Conservation (phyloP, 1,140 invertebrate genomes). For the Solenopsis fugax region DNA sequence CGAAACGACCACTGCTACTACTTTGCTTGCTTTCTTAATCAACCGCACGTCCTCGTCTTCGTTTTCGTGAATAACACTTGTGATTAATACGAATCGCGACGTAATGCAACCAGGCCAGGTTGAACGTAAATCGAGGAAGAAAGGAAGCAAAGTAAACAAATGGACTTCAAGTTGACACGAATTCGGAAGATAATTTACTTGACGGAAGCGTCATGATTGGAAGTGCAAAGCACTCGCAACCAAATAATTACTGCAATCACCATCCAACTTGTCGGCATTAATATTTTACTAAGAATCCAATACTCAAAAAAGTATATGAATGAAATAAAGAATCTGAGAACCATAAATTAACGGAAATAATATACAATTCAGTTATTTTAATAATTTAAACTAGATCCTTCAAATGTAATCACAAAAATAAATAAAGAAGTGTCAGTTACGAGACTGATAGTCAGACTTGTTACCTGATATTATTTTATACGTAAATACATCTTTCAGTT, state of each 20-base stretch:
- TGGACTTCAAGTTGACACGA: background rate
- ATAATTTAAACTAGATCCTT: no score
- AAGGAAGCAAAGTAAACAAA: constrained; percentile 72
- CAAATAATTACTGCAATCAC: constrained; percentile 5
- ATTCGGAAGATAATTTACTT: background rate
- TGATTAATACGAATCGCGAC: constrained; percentile 36
- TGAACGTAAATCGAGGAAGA: constrained; percentile 4
- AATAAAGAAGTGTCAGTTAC: no score
- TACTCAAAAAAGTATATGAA: no score
- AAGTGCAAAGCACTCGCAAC: background rate
- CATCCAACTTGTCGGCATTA: background rate
- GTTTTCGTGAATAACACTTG: constrained; percentile 43
- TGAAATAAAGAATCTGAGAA: background rate
- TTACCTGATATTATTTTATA: no score
- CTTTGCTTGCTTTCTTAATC: constrained; percentile 73
- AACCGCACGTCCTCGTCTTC: background rate
- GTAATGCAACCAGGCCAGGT: background rate
- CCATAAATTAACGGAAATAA: background rate
- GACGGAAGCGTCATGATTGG: background rate
- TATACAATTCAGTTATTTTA: background rate
- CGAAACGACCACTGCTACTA: constrained; percentile 32
- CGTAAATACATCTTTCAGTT: no score
- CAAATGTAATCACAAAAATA: no score
- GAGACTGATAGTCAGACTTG: no score
- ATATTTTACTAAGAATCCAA: background rate